phyloP scores from a whole-genome alignment of 2,797 vertebrate genomes.

The Varecia variegata region DNA sequence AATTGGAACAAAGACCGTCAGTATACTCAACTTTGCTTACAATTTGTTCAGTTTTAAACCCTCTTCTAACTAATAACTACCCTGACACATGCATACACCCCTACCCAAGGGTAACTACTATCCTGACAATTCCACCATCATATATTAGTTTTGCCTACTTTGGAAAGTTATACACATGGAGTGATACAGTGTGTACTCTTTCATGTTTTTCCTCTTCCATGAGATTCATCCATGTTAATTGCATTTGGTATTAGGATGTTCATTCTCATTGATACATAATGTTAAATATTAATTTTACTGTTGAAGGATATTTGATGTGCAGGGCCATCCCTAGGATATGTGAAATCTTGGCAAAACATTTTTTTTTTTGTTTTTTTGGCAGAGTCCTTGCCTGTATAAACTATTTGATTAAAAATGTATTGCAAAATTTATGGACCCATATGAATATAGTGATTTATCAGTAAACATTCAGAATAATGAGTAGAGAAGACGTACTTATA shows the following conservation, averaged over 20 bases:
- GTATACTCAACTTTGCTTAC: background rate
- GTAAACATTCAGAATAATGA: background rate
- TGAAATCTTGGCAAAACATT: background rate
- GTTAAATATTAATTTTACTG: background rate
- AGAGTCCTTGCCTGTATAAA: background rate
- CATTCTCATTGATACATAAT: background rate
- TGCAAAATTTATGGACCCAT: background rate
- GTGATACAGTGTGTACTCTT: background rate
- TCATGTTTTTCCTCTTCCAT: background rate
- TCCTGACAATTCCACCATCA: background rate
- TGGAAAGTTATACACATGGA: background rate
- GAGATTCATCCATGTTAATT: background rate
- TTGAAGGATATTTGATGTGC: background rate
- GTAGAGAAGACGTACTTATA: background rate
- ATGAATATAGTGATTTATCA: background rate
- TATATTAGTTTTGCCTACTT: background rate
- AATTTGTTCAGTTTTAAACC: background rate
- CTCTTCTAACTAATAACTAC: background rate
- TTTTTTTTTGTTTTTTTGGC: background rate
- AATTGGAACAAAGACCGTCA: background rate
- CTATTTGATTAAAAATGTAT: conserved; percentile 22
- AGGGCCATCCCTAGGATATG: background rate
- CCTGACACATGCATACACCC: rapidly evolving
- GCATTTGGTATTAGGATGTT: background rate
- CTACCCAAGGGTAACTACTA: background rate